phyloP scores from a whole-genome alignment of 1,140 invertebrate genomes.

The Bombus cullumanus region DNA sequence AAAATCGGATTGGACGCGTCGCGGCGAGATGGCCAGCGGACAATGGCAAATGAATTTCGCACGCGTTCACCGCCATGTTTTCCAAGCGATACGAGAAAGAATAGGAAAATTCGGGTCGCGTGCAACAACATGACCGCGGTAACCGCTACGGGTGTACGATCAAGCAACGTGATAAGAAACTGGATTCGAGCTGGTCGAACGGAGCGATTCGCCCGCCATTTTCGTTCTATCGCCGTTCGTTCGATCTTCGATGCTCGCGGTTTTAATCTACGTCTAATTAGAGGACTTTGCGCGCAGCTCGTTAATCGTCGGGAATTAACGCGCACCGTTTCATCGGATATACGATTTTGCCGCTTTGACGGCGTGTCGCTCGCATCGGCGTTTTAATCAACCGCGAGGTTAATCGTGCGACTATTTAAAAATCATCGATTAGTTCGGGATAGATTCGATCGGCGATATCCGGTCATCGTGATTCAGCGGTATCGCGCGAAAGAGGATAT shows the following conservation, averaged over 20 bases:
- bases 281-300: neutral
- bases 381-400: constrained; percentile 9
- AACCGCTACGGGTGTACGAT: neutral
- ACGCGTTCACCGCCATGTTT: neutral
- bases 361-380: neutral
- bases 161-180: neutral
- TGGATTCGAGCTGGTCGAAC: neutral
- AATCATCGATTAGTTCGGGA: neutral
- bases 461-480: neutral
- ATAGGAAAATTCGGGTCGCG: neutral
- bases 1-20: too few relatives aligned
- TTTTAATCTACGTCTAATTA: constrained; percentile 21
- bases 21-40: neutral
- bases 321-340: neutral
- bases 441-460: neutral
- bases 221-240: too few relatives aligned
- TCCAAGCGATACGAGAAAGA: neutral
- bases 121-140: accelerated
- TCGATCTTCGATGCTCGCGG: neutral
- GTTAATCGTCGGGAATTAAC: constrained; percentile 19
- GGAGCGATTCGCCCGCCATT: neutral
- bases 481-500: neutral
- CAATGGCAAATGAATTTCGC: constrained; percentile 2
- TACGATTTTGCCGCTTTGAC: neutral
- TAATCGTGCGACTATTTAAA: constrained; percentile 9